Conservation (phyloP, 2,888 invertebrate genomes). For the Ctena decussata region DNA sequence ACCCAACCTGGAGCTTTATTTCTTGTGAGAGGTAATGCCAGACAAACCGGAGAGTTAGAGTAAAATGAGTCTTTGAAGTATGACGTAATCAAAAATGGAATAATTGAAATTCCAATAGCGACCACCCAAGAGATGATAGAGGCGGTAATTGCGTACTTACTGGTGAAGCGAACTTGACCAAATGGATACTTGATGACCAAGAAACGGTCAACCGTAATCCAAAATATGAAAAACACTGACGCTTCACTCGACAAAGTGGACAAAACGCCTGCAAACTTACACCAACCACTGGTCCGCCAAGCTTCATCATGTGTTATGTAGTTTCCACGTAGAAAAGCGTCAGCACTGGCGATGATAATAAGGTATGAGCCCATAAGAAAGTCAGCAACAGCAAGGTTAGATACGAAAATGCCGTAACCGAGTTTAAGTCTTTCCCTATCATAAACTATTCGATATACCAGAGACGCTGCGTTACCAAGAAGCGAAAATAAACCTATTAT, state of each 20-base stretch:
- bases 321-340: slow-evolving; percentile 49
- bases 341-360: slow-evolving; percentile 67
- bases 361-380: slow-evolving; percentile 42
- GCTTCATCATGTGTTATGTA: slow-evolving; percentile 63
- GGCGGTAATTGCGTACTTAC: slow-evolving; percentile 64
- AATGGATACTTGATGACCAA: slow-evolving; percentile 89
- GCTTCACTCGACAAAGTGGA: slow-evolving; percentile 88
- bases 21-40: slow-evolving; percentile 83
- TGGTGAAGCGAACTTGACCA: slow-evolving; percentile 74
- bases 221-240: slow-evolving; percentile 89
- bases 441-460: not conserved
- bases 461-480: not conserved
- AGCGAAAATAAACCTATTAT: not conserved
- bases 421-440: slow-evolving; percentile 24
- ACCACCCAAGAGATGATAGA: slow-evolving; percentile 76
- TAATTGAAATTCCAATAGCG: slow-evolving; percentile 72
- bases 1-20: slow-evolving; percentile 84
- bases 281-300: slow-evolving; percentile 66
- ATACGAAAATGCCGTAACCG: slow-evolving; percentile 57
- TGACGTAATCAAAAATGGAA: slow-evolving; percentile 78
- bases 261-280: slow-evolving; percentile 68
- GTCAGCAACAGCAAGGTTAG: slow-evolving; percentile 54
- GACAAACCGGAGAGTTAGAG: slow-evolving; percentile 81
- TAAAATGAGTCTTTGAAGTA: slow-evolving; percentile 83
- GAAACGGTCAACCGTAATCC: slow-evolving; percentile 90